Evolutionary conservation across 2,797 vertebrate genomes (phyloP), one percentile per base, ranked within the genome.

Genomic region (Neosalanx taihuensis): DNA sequence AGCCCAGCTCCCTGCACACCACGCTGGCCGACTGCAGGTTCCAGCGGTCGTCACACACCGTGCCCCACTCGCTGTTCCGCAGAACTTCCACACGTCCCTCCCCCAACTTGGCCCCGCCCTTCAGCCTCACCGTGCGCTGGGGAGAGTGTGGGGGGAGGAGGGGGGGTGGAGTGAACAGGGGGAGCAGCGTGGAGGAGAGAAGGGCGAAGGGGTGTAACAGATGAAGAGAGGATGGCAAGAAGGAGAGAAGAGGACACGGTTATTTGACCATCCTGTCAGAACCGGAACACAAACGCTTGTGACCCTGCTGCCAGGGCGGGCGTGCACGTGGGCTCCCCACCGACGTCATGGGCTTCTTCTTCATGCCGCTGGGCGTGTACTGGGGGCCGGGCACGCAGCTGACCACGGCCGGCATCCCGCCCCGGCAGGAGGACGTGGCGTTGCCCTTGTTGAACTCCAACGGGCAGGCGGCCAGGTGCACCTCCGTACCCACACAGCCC

Each of bases 21-120:
- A 99, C 94, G 0, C 96, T 98, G 88, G 97, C 96, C 0, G 96
- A 93, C 79, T 87, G 91, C 79, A 97, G 89, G 87, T 90, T 94
- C 97, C 97, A 99, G 83, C 94, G 96, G 76, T 97, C 94, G 0
- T 98, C 97, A 0, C 97, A 99, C 77, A 99, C 89, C 0, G 96
- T 97, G 31, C 97, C 97, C 97, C 97, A 99, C 67, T 95, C 91
- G 13, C 76, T 93, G 77, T 85, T 86, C 79, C 80, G 95, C 83
- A 98, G 89, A 76, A 99, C 95, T 87, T 99, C 97, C 0, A 99
- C 95, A 0, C 97, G 94, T 12, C 97, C 97, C 81, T 99, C 97
- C 0, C 96, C 96, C 0, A 87, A 37, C 79, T 76, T 90, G 0
- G 96, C 92, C 0, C 97, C 97, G 0, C 95, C 97, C 86, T 99